Base-by-base conservation (phyloP, 2,888 invertebrate species). In the Drosophila monieri region DNA sequence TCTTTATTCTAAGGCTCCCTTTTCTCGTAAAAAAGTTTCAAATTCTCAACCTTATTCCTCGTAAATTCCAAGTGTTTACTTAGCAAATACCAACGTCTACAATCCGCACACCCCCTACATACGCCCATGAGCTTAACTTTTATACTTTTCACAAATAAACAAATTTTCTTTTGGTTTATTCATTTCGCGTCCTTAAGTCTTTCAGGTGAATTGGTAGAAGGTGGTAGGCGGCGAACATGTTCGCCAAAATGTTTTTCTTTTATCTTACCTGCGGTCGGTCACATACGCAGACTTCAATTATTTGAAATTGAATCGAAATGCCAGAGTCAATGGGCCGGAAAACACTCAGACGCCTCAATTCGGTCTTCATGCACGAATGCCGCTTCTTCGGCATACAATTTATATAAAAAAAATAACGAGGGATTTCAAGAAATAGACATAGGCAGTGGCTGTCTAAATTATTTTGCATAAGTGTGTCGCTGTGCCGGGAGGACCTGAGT, bases 231-330 rank as follows among this genome's bases (percentile, higher is more conserved):
- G 18, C 18, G 43, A 44, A 53, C 37, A 49, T 54, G 44, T 39
- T 47, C 23, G 18, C 15, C 18, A 41, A 68, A 54, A 53, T 60
- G 52, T 35, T 70, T 41, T 49, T 44, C 71, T 44, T 49, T 70
- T 70, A 47, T 53, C 41, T 68, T 48, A 69, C 69, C 69, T 60
- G 68, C 43, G 58, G 68, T 67, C 58, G 58, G 68, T 67, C 58
- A 48, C 47, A 43, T 35, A 68, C 69, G 71, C 69, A 51, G 54
- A 51, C 49, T 56, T 65, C 78, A 84, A 86, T 84, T 87, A 85
- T 67, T 66, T 55, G 60, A 76, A 81, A 86, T 81, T 69, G 77
- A 86, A 84, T 85, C 74, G 81, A 71, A 80, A 67, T 47, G 70
- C 60, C 69, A 49, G 51, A 64, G 21, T 66, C 87, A 84, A 80